phyloP scores from a whole-genome alignment of 2,113 vertebrate species.

The Spermophilus dauricus region DNA sequence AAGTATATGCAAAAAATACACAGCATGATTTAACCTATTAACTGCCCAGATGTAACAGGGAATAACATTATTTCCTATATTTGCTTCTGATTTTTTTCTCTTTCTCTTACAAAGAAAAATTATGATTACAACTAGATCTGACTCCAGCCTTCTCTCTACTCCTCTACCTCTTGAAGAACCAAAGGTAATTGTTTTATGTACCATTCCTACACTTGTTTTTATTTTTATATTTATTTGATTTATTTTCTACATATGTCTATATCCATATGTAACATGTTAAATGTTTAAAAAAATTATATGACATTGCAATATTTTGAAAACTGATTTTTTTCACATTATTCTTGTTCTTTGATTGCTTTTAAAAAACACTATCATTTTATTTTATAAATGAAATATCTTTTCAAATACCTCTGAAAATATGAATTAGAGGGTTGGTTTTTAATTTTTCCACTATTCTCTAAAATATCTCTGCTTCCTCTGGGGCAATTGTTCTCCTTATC shows the following conservation, averaged over 20 bases:
- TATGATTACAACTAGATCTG: not conserved
- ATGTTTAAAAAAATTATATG: not conserved
- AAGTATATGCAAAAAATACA: conserved; percentile 26
- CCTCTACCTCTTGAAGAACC: not conserved
- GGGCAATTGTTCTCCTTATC: not conserved
- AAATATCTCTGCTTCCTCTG: not conserved
- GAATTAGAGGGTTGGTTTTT: conserved; percentile 43
- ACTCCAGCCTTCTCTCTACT: not conserved
- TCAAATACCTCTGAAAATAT: conserved; percentile 40
- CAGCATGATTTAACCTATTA: not conserved
- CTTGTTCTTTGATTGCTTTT: not conserved
- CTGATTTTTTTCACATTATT: conserved; percentile 30
- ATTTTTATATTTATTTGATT: not conserved
- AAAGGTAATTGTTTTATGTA: not conserved
- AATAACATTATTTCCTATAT: conserved; percentile 13
- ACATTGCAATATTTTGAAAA: not conserved
- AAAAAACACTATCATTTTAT: not conserved
- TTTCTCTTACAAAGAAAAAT: conserved; percentile 43
- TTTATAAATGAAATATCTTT: conserved; percentile 11
- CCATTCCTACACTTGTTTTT: not conserved
- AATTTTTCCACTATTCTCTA: not conserved
- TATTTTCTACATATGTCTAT: not conserved
- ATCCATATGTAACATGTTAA: not conserved
- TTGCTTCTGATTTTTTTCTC: conserved; percentile 24
- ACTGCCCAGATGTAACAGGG: not conserved